phyloP scores from a whole-genome alignment of 2,113 vertebrate genomes.

The Mirza zaza region DNA sequence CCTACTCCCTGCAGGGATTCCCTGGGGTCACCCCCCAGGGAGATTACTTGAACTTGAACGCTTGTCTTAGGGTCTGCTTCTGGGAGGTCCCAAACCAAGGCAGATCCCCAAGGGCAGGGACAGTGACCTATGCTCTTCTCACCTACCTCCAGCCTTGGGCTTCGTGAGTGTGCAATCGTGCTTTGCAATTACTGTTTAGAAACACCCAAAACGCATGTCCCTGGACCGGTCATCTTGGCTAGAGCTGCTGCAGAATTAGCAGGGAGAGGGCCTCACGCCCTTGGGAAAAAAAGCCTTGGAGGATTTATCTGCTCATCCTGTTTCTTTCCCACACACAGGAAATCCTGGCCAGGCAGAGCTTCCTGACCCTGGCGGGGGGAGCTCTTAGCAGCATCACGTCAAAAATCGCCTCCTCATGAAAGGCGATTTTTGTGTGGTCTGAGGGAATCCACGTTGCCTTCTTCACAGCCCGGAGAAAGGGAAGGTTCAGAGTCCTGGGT shows the following conservation, averaged over 20 bases:
- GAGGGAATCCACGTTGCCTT: not conserved
- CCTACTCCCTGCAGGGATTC: not conserved
- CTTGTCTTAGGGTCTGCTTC: not conserved
- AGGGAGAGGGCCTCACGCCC: not conserved
- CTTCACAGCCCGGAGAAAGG: not conserved
- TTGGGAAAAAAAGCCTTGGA: not conserved
- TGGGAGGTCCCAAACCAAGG: not conserved
- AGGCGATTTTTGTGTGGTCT: not conserved
- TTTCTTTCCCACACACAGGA: conserved; percentile 75
- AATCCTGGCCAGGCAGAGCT: conserved; percentile 60
- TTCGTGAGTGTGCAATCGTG: not conserved
- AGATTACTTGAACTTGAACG: not conserved
- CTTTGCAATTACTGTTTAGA: not conserved
- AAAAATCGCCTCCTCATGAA: not conserved
- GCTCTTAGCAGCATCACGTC: not conserved
- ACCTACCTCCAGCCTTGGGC: not conserved
- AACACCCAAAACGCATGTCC: not conserved
- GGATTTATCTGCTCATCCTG: conserved; percentile 62
- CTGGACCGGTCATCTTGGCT: not conserved
- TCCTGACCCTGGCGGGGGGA: conserved; percentile 21
- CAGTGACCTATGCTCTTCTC: not conserved
- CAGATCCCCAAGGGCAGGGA: not conserved
- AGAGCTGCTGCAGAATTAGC: not conserved
- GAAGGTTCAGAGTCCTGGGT: not conserved
- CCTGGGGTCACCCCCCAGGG: not conserved